phyloP scores from a whole-genome alignment of 1,140 invertebrate species.

The Ephestia elutella region DNA sequence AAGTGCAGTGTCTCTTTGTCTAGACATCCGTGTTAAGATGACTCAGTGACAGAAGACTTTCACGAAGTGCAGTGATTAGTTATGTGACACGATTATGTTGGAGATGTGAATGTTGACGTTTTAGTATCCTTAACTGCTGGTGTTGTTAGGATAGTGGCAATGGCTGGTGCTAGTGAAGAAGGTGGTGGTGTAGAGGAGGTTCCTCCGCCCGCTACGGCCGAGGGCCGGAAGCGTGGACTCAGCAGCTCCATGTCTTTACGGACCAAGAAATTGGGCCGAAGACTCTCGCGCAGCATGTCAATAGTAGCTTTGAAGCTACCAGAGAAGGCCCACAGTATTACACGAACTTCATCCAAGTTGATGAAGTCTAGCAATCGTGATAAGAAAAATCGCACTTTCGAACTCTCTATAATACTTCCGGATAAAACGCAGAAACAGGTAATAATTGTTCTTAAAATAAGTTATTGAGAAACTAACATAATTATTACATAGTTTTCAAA shows the following conservation, averaged over 20 bases:
- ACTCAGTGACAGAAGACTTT: conserved; percentile 56
- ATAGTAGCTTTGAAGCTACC: conserved; percentile 73
- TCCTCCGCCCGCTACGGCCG: conserved; percentile 25
- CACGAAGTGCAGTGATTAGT: conserved; percentile 34
- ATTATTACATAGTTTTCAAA: no score
- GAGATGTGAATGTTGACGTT: conserved; percentile 60
- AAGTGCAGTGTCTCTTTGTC: conserved; percentile 36
- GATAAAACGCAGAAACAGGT: conserved; percentile 76
- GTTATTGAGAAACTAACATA: no score
- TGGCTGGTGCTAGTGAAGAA: conserved; percentile 62
- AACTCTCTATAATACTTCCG: conserved; percentile 73
- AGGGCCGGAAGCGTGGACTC: conserved; percentile 50
- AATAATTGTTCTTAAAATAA: conserved; percentile 12
- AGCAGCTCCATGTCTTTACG: conserved; percentile 67
- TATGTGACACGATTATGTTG: conserved; percentile 41
- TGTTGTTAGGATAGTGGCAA: conserved; percentile 44
- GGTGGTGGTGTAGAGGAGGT: conserved; percentile 41
- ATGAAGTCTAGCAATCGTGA: conserved; percentile 50
- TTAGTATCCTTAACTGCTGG: conserved; percentile 21
- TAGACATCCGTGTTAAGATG: conserved; percentile 35
- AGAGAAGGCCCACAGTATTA: conserved; percentile 66
- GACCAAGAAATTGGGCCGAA: conserved; percentile 69
- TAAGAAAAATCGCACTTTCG: conserved; percentile 65
- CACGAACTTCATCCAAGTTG: conserved; percentile 55
- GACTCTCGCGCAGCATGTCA: conserved; percentile 74